phyloP scores from a whole-genome alignment of 2,113 vertebrate genomes.

The Oriolus oriolus region DNA sequence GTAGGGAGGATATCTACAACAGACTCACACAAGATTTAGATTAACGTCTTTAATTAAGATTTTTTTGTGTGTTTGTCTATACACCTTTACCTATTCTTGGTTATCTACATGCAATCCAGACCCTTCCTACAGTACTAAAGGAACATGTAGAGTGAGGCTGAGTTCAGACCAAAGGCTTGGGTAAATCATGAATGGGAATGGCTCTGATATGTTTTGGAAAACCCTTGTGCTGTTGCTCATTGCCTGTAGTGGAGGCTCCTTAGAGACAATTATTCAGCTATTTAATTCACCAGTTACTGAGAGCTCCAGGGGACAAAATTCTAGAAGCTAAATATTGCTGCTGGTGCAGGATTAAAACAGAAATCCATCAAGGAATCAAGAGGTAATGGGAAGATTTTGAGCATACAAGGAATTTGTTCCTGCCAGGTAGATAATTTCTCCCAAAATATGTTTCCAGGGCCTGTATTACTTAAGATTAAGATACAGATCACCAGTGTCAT shows the following conservation, averaged over 20 bases:
- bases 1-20: background rate
- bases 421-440: background rate
- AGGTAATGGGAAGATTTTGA: background rate
- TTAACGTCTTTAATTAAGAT: background rate
- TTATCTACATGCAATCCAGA: background rate
- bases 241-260: background rate
- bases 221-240: background rate
- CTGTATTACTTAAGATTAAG: background rate
- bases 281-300: background rate
- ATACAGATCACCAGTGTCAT: background rate
- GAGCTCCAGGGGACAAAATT: background rate
- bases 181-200: background rate
- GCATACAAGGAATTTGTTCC: background rate
- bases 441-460: background rate
- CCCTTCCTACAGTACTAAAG: background rate
- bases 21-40: background rate
- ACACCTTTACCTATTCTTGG: background rate
- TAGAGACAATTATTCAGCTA: background rate
- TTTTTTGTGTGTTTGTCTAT: background rate
- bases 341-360: background rate
- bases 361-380: background rate
- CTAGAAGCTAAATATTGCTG: background rate
- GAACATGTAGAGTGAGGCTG: background rate
- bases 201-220: background rate
- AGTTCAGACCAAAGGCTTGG: background rate